Percentiles rank a stretch among this genome's conserved stretches.
Conservation (phyloP, 2,797 vertebrate species). For the Octomys mimax region DNA sequence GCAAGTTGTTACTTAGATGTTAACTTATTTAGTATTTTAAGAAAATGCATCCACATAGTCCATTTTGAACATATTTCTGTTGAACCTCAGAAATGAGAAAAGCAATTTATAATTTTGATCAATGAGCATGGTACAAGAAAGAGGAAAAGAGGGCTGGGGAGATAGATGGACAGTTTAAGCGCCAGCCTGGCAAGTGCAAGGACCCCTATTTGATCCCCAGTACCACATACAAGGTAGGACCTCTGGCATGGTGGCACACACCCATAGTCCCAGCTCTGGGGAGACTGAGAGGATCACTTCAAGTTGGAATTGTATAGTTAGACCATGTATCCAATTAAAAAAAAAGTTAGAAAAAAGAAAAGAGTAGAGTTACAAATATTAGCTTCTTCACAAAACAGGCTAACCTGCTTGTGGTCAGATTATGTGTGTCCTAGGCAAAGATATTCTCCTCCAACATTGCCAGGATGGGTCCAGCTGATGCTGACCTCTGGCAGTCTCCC, state of each 20-base stretch:
- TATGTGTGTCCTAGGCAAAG: neutral
- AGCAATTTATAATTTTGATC: neutral
- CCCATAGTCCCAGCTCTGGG: too few species aligned
- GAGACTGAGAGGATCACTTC: too few species aligned
- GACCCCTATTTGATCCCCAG: too few species aligned
- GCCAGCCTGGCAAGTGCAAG: too few species aligned
- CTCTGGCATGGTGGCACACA: too few species aligned
- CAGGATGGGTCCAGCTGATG: neutral
- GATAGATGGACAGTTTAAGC: too few species aligned
- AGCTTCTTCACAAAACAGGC: neutral
- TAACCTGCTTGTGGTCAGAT: neutral
- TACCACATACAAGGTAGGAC: too few species aligned
- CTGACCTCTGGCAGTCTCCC: neutral
- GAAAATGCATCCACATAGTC: neutral
- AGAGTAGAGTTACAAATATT: neutral
- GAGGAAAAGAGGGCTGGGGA: neutral
- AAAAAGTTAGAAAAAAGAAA: neutral
- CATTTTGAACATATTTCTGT: neutral
- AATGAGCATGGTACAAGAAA: neutral
- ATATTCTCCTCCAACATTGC: neutral
- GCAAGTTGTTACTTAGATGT: neutral
- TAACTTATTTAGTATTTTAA: neutral
- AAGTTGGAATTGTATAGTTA: too few species aligned
- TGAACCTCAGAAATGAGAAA: neutral
- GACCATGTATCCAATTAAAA: too few species aligned